Percentiles rank a stretch among this genome's conserved stretches.
Evolutionary conservation across 2,888 invertebrate species (phyloP).

Genomic region (Andricus quercusramuli): DNA sequence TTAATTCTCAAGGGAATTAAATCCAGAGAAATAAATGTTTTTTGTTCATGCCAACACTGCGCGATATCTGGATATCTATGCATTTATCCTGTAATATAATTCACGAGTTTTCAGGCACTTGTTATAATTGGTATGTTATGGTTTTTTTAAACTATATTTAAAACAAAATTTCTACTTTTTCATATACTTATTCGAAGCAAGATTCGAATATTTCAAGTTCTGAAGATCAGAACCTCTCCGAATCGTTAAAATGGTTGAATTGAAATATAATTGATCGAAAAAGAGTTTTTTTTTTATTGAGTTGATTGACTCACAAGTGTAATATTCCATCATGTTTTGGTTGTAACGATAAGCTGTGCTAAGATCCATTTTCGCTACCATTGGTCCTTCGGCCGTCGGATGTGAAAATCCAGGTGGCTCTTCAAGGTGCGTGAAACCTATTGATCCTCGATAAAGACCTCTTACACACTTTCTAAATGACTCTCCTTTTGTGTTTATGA

Average conservation of each 20-base stretch:
- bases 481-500: slow-evolving; percentile 55
- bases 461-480: slow-evolving; percentile 55
- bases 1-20: no score
- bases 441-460: slow-evolving; percentile 67
- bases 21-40: no score
- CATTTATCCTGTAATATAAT: no score
- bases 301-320: slow-evolving; percentile 90
- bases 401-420: slow-evolving; percentile 69
- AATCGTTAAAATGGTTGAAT: background rate
- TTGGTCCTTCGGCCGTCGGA: slow-evolving; percentile 73
- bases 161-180: background rate
- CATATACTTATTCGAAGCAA: no score
- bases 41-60: no score
- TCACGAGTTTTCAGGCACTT: no score
- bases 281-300: background rate
- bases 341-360: slow-evolving; percentile 97
- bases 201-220: background rate
- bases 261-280: background rate
- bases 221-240: background rate
- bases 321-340: slow-evolving; percentile 99
- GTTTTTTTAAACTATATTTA: no score
- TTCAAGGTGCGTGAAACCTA: slow-evolving; percentile 54
- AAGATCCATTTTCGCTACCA: slow-evolving; percentile 85
- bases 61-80: no score
- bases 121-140: background rate